Conservation (phyloP, 1,140 invertebrate genomes). For the Drosophila kanapiae region DNA sequence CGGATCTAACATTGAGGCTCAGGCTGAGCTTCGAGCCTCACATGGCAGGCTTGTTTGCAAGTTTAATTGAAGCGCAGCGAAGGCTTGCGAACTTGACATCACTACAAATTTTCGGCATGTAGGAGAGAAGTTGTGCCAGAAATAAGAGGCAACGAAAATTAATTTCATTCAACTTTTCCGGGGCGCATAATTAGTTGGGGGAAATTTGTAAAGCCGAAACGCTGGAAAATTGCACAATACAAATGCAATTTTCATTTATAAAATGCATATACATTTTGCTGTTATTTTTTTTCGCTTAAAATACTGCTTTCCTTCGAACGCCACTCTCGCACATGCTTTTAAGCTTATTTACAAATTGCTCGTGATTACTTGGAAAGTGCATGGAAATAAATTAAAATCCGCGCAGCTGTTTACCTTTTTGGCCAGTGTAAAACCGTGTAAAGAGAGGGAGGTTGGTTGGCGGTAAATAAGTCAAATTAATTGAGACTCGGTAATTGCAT, state of each 20-base stretch:
- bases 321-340: not conserved
- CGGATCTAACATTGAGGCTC: constrained; percentile 75
- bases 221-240: constrained; percentile 18
- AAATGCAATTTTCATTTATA: constrained; percentile 41
- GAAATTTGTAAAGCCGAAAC: constrained; percentile 16
- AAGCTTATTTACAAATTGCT: constrained; percentile 46
- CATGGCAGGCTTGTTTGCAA: constrained; percentile 61
- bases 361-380: constrained; percentile 39
- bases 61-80: constrained; percentile 63
- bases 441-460: not conserved
- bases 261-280: constrained; percentile 12
- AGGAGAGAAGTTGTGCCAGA: constrained; percentile 13
- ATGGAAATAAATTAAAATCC: constrained; percentile 53
- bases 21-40: constrained; percentile 30
- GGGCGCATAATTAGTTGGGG: constrained; percentile 58
- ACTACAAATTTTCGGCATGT: constrained; percentile 42
- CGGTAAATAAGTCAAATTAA: constrained; percentile 52
- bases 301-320: constrained; percentile 12
- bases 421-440: not conserved
- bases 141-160: constrained; percentile 25
- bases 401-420: constrained; percentile 31
- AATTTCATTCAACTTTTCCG: constrained; percentile 51
- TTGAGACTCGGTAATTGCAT: constrained; percentile 36
- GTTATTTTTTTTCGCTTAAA: constrained; percentile 35
- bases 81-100: constrained; percentile 46